These are phyloP conservation scores for Trichoplusia ni DNA, from an alignment of 1,140 invertebrate genomes.

Conservation along the genomic window DNA sequence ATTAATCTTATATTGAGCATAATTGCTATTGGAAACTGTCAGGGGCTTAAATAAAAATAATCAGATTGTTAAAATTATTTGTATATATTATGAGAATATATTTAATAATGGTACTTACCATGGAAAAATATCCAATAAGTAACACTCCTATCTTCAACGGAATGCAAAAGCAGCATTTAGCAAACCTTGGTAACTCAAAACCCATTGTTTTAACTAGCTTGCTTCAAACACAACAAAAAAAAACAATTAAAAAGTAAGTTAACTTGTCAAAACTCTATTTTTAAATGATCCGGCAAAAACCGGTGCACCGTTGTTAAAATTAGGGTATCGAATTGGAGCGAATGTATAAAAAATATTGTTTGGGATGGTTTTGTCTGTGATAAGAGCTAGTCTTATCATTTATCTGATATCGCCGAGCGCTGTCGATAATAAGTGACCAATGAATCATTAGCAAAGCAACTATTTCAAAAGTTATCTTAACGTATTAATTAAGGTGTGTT, in stretches of 20 bases:
- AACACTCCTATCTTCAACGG: conserved; percentile 56
- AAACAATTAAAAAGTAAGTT: not conserved
- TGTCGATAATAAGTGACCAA: conserved; percentile 25
- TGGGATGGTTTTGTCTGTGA: not conserved
- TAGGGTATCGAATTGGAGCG: no score
- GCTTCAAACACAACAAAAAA: not conserved
- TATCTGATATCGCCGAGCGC: conserved; percentile 12
- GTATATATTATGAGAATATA: not conserved
- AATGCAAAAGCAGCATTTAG: conserved; percentile 67
- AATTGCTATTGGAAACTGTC: not conserved
- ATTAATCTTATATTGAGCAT: no score
- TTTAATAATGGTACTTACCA: conserved; percentile 52
- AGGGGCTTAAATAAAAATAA: not conserved
- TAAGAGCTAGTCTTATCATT: conserved; percentile 14
- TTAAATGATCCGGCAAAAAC: no score
- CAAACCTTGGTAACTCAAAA: conserved; percentile 52
- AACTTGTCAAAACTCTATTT: no score
- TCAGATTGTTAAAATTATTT: not conserved
- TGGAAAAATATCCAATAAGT: conserved; percentile 66
- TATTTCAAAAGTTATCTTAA: not conserved
- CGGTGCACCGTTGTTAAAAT: no score
- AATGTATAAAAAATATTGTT: not conserved
- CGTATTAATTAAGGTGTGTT: conserved; percentile 9
- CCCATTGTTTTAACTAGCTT: conserved; percentile 40
- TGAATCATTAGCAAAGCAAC: conserved; percentile 7